Conservation (phyloP, 1,140 invertebrate species). For the Tribolium castaneum region DNA sequence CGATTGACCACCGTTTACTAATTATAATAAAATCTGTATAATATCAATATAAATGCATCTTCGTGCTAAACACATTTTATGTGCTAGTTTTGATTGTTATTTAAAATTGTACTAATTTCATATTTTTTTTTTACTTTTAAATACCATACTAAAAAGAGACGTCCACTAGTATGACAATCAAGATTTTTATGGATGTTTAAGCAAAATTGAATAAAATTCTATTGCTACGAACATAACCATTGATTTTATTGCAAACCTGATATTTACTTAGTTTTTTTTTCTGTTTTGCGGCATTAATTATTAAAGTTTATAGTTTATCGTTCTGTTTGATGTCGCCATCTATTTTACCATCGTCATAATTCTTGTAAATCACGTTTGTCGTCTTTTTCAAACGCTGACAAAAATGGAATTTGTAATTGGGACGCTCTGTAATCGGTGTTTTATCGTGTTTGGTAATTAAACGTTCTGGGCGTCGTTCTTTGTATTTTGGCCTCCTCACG, state of each 20-base stretch:
- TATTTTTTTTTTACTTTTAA: too few species aligned
- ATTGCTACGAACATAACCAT: neutral
- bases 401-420: neutral
- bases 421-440: neutral
- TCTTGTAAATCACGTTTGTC: neutral
- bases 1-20: too few species aligned
- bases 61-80: too few species aligned
- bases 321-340: neutral
- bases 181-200: neutral
- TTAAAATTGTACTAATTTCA: too few species aligned
- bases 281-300: neutral
- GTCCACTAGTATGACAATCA: neutral
- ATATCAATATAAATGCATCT: too few species aligned
- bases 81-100: too few species aligned
- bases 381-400: neutral
- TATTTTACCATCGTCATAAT: neutral
- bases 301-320: neutral
- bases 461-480: neutral
- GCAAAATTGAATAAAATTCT: neutral
- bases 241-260: neutral
- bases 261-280: neutral
- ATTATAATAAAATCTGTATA: too few species aligned
- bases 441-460: neutral
- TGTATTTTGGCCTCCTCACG: conserved; percentile 15
- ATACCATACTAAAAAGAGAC: too few species aligned